phyloP scores from a whole-genome alignment of 2,113 vertebrate genomes.

The Bos javanicus region DNA sequence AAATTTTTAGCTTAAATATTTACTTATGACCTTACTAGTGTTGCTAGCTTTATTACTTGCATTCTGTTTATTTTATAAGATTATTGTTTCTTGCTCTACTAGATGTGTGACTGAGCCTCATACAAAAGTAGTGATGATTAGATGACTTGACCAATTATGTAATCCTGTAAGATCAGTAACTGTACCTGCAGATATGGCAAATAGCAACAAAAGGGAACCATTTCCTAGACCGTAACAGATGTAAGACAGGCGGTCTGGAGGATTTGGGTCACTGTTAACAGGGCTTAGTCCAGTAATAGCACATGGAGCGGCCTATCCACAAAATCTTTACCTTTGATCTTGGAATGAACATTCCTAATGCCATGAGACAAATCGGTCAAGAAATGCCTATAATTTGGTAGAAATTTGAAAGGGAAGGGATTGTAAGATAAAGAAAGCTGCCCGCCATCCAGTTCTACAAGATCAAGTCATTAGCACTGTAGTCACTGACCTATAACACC shows the following conservation, averaged over 20 bases:
- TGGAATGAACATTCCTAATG: not conserved
- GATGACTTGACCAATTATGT: not conserved
- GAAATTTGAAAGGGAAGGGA: not conserved
- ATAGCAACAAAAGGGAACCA: not conserved
- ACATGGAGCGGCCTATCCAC: not conserved
- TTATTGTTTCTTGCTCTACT: not conserved
- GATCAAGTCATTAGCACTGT: not conserved
- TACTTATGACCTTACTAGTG: not conserved
- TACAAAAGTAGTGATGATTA: not conserved
- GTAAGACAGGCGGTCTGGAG: not conserved
- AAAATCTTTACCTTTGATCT: not conserved
- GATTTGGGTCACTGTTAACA: not conserved
- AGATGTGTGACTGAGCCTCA: not conserved
- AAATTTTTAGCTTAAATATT: not conserved
- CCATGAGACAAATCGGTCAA: not conserved
- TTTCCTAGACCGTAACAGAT: not conserved
- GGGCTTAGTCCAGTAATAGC: not conserved
- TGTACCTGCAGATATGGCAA: not conserved
- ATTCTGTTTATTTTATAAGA: not conserved
- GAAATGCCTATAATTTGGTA: not conserved
- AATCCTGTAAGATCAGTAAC: not conserved
- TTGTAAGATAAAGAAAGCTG: not conserved
- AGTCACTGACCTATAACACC: not conserved
- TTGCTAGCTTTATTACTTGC: not conserved
- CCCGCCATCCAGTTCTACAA: not conserved